A percentile compares a stretch with the other conserved stretches of the same genome.
phyloP scores from a whole-genome alignment of 2,888 invertebrate species.

The Allolobophora icterica region DNA sequence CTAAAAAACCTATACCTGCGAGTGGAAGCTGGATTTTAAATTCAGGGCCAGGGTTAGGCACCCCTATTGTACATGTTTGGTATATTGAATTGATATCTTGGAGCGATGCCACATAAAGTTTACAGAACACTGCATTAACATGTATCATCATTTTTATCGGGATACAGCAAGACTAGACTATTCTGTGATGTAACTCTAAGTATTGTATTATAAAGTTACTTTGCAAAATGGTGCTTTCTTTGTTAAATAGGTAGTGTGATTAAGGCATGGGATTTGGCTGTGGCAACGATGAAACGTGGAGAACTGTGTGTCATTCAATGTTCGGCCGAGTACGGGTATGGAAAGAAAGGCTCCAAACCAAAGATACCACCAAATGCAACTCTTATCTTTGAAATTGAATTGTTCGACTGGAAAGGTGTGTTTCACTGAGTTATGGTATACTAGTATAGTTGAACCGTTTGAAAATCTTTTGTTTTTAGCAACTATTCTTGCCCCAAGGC shows the following conservation, averaged over 20 bases:
- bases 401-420: conserved; percentile 81
- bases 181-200: background rate
- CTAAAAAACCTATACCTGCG: too few relatives aligned
- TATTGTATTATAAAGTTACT: background rate
- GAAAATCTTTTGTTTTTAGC: too few relatives aligned
- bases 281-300: conserved; percentile 89
- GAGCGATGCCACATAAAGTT: background rate
- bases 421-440: background rate
- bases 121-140: background rate
- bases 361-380: conserved; percentile 87
- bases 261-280: conserved; percentile 91
- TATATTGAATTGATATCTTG: background rate
- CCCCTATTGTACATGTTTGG: too few relatives aligned
- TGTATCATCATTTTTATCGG: background rate
- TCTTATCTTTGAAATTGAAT: conserved; percentile 81
- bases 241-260: conserved; percentile 77
- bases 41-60: too few relatives aligned
- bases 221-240: background rate
- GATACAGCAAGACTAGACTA: background rate
- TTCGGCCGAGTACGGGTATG: conserved; percentile 89
- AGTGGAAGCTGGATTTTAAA: too few relatives aligned
- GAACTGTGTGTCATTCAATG: conserved; percentile 84
- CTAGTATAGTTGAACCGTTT: background rate
- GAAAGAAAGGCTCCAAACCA: conserved; percentile 81
- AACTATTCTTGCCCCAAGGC: too few relatives aligned